These are phyloP conservation scores for Argentina silus DNA, from an alignment of 2,797 vertebrate genomes.

Conservation along the genomic window DNA sequence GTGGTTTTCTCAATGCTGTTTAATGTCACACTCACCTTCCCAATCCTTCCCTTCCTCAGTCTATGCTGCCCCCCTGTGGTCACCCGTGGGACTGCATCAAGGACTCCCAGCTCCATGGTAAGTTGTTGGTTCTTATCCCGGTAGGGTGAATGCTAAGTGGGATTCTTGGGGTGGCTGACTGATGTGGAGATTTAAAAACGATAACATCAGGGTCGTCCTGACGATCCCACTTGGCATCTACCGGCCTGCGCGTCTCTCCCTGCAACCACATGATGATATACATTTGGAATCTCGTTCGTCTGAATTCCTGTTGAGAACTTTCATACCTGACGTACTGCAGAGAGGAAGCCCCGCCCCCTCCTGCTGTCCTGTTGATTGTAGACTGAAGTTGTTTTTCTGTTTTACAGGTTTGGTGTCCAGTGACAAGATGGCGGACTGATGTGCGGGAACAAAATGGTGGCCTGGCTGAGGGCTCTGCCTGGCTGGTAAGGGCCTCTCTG, in stretches of 20 bases:
- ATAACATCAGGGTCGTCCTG: too few relatives aligned
- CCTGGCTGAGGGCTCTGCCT: not conserved
- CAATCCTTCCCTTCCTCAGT: not conserved
- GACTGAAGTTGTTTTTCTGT: not conserved
- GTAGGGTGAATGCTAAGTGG: too few relatives aligned
- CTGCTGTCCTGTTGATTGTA: accelerated
- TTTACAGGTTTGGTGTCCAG: not conserved
- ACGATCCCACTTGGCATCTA: too few relatives aligned
- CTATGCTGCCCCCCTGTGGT: not conserved
- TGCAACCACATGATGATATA: conserved; percentile 49
- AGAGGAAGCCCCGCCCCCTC: not conserved
- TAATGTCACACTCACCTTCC: not conserved
- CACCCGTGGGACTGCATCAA: not conserved
- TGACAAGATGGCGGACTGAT: not conserved
- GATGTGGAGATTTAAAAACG: too few relatives aligned
- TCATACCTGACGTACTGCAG: conserved; percentile 34
- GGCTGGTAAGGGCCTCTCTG: not conserved
- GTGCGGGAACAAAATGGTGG: too few relatives aligned
- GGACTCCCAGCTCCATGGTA: not conserved
- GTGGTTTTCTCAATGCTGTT: not conserved
- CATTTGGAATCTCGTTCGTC: conserved; percentile 58
- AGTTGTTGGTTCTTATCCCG: not conserved
- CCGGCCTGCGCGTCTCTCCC: not conserved
- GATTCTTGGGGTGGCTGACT: too few relatives aligned
- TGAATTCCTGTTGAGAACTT: conserved; percentile 49